Evolutionary conservation across 1,140 invertebrate genomes (phyloP).

Genomic region (Magallana ariakensis): DNA sequence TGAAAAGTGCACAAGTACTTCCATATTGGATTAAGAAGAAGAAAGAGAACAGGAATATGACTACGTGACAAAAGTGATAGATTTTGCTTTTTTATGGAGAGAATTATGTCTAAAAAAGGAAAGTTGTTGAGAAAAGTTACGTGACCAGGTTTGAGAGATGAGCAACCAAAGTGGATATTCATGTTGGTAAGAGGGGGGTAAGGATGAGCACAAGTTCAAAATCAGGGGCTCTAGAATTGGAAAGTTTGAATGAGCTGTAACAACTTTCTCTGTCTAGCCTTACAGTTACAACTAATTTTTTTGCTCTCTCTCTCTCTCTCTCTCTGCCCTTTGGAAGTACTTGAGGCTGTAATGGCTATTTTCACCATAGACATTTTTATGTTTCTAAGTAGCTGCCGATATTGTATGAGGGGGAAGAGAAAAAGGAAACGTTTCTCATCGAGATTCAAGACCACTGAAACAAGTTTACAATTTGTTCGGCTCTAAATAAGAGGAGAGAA

Average conservation of each 20-base stretch:
- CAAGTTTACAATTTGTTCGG: neutral
- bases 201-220: neutral
- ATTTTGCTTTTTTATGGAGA: neutral
- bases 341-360: neutral
- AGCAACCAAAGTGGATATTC: too few relatives aligned
- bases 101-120: neutral
- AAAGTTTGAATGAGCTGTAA: neutral
- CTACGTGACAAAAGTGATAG: neutral
- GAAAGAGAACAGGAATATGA: neutral
- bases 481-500: neutral
- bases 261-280: neutral
- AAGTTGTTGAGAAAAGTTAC: too few relatives aligned
- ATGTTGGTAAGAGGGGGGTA: neutral
- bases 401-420: neutral
- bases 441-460: conserved; percentile 26
- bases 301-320: too few relatives aligned
- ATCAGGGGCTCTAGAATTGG: neutral
- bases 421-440: conserved; percentile 10
- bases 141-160: too few relatives aligned
- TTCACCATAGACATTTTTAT: neutral
- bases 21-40: neutral
- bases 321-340: conserved; percentile 2
- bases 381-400: conserved; percentile 3
- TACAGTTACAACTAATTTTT: neutral
- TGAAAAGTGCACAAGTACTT: too few relatives aligned